phyloP scores from a whole-genome alignment of 2,113 vertebrate species.

The Alces alces region DNA sequence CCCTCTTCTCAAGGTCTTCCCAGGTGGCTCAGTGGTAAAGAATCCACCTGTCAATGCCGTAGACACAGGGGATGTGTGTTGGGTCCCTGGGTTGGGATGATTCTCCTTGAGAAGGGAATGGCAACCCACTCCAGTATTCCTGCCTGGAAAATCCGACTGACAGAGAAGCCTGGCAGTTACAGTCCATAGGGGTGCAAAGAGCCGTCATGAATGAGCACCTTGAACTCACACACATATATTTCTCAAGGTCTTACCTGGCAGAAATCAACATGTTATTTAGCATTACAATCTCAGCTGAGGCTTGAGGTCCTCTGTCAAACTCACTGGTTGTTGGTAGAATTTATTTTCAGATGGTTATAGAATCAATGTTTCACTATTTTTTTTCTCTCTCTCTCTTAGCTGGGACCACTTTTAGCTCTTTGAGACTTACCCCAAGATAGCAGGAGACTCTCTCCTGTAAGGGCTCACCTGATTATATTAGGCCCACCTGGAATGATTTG shows the following conservation, averaged over 20 bases:
- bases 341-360: not conserved
- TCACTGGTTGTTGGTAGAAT: not conserved
- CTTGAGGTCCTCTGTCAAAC: not conserved
- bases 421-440: not conserved
- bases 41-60: not conserved
- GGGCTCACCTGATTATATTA: not conserved
- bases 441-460: not conserved
- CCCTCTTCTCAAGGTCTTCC: not conserved
- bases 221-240: not conserved
- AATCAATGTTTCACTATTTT: not conserved
- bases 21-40: not conserved
- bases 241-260: not conserved
- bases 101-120: not conserved
- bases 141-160: not conserved
- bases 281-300: not conserved
- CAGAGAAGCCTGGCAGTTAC: not conserved
- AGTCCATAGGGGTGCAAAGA: not conserved
- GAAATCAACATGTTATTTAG: not conserved
- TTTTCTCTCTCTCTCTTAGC: not conserved
- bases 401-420: not conserved
- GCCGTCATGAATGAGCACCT: not conserved
- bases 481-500: not conserved
- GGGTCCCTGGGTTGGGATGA: not conserved
- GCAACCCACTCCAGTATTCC: not conserved
- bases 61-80: not conserved